Conservation (phyloP, 2,888 invertebrate species). For the Volucella zonaria region DNA sequence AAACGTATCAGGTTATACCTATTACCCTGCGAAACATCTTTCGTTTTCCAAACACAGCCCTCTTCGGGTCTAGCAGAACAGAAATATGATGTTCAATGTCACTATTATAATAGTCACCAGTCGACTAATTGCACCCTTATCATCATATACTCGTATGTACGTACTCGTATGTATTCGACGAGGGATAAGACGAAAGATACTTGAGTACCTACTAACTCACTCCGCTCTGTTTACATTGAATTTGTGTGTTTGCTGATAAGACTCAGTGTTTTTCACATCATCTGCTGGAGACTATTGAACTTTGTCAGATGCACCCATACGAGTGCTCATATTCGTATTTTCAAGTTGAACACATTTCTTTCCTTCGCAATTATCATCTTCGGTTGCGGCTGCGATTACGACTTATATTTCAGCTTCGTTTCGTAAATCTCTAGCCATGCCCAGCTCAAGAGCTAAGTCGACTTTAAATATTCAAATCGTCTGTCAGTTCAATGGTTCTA, state of each 20-base stretch:
- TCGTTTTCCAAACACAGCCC: slow-evolving; percentile 12
- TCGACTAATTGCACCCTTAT: slow-evolving; percentile 61
- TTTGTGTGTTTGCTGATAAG: slow-evolving; percentile 43
- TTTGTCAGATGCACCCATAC: not conserved
- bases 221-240: slow-evolving; percentile 14
- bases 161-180: not conserved
- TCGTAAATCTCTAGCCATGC: too few species aligned
- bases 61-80: not conserved
- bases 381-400: too few species aligned
- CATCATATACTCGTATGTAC: not conserved
- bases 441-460: not conserved
- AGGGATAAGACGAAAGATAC: slow-evolving; percentile 26
- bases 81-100: slow-evolving; percentile 50
- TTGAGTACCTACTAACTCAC: slow-evolving; percentile 32
- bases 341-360: slow-evolving; percentile 26
- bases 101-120: slow-evolving; percentile 1
- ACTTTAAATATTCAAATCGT: not conserved
- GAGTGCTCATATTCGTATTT: slow-evolving; percentile 14
- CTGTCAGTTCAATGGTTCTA: slow-evolving; percentile 1
- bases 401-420: too few species aligned
- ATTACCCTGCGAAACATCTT: too few species aligned
- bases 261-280: slow-evolving; percentile 6
- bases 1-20: too few species aligned
- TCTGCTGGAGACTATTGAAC: slow-evolving; percentile 44
- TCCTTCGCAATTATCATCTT: slow-evolving; percentile 8